Percentiles rank a stretch among this genome's conserved stretches.
These are phyloP conservation scores for Zaprionus africanus DNA, from an alignment of 1,140 invertebrate species.

Conservation along the genomic window DNA sequence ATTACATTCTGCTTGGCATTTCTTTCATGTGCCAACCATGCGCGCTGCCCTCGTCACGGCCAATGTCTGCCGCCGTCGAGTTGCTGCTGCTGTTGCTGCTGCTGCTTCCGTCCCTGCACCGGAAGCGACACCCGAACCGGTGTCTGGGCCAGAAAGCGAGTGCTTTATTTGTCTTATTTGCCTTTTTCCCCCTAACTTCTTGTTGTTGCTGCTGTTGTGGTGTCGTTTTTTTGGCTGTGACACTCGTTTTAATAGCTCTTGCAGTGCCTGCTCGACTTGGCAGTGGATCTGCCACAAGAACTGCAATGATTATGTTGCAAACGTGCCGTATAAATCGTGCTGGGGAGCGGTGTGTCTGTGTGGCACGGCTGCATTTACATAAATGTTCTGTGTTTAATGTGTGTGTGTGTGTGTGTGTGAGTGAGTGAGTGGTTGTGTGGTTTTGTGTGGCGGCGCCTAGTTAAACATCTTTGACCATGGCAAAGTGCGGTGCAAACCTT, in stretches of 20 bases:
- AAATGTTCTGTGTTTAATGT: slow-evolving; percentile 26
- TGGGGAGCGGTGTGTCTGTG: neutral
- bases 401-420: neutral
- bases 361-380: slow-evolving; percentile 32
- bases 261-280: slow-evolving; percentile 52
- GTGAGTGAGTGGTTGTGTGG: slow-evolving; percentile 16
- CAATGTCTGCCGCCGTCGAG: slow-evolving; percentile 19
- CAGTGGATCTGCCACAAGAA: slow-evolving; percentile 46
- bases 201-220: neutral
- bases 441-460: slow-evolving; percentile 29
- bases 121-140: slow-evolving; percentile 23
- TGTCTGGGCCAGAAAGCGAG: slow-evolving; percentile 23
- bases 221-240: slow-evolving; percentile 56
- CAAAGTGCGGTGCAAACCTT: slow-evolving; percentile 6
- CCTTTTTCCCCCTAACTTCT: slow-evolving; percentile 8
- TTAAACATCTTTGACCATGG: slow-evolving; percentile 7
- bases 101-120: slow-evolving; percentile 43
- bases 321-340: slow-evolving; percentile 53
- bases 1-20: slow-evolving; percentile 45
- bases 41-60: slow-evolving; percentile 22
- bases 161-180: slow-evolving; percentile 26
- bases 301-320: slow-evolving; percentile 39
- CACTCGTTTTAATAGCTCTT: slow-evolving; percentile 69
- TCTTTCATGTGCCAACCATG: slow-evolving; percentile 68
- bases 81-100: slow-evolving; percentile 44